Conservation (phyloP, 2,888 invertebrate genomes). For the Lycophotia porphyrea region DNA sequence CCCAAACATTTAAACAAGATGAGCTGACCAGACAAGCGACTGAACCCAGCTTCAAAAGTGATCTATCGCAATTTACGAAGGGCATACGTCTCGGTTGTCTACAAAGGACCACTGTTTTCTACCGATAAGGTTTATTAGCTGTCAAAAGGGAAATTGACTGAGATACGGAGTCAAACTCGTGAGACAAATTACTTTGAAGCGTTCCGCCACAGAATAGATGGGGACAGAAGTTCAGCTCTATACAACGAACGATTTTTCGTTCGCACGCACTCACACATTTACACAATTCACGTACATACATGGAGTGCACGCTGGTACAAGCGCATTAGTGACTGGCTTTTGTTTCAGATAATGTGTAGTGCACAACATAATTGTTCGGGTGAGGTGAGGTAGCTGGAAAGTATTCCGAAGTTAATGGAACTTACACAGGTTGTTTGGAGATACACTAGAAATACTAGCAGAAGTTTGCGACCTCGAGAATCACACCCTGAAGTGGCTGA, state of each 20-base stretch:
- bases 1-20: constrained; percentile 14
- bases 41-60: constrained; percentile 7
- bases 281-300: too few relatives aligned
- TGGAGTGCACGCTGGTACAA: too few relatives aligned
- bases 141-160: constrained; percentile 69
- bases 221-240: neutral
- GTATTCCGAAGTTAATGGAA: too few relatives aligned
- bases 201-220: neutral
- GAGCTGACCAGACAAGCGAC: neutral
- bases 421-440: too few relatives aligned
- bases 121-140: constrained; percentile 69
- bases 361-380: too few relatives aligned
- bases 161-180: constrained; percentile 62
- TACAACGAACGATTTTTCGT: neutral
- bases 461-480: too few relatives aligned
- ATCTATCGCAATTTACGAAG: constrained; percentile 36
- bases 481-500: too few relatives aligned
- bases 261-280: too few relatives aligned
- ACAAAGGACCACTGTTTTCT: constrained; percentile 36
- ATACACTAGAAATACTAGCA: too few relatives aligned
- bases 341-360: too few relatives aligned
- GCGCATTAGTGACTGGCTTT: too few relatives aligned
- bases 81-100: neutral
- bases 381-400: too few relatives aligned
- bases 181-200: constrained; percentile 61